Evolutionary conservation across 2,888 invertebrate genomes (phyloP).

Genomic region (Lydus trimaculatus): DNA sequence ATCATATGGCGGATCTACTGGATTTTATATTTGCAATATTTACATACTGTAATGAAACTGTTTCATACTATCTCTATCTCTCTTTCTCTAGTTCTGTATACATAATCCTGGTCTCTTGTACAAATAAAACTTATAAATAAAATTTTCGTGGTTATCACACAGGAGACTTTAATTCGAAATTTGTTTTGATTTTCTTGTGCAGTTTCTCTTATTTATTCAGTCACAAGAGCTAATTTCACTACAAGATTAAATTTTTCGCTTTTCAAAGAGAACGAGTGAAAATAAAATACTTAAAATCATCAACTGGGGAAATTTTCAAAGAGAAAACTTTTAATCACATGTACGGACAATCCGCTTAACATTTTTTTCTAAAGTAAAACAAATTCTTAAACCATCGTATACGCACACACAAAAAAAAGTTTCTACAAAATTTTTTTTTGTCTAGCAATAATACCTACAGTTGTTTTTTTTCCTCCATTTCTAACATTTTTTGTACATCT

Average conservation of each 20-base stretch:
- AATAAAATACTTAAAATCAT: too few species aligned
- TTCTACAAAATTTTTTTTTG: too few species aligned
- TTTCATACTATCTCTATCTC: constrained; percentile 20
- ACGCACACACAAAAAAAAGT: too few species aligned
- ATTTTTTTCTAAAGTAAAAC: constrained; percentile 16
- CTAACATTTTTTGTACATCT: constrained; percentile 27
- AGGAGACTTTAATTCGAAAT: not conserved
- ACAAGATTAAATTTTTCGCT: too few species aligned
- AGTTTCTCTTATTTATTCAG: not conserved
- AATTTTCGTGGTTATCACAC: not conserved
- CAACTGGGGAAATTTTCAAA: constrained; percentile 21
- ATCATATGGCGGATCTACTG: not conserved
- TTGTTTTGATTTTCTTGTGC: not conserved
- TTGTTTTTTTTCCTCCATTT: too few species aligned
- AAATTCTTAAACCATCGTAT: not conserved
- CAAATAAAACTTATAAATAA: not conserved
- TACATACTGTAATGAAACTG: constrained; percentile 44
- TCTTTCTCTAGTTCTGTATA: not conserved
- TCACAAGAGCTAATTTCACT: not conserved
- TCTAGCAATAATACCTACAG: too few species aligned
- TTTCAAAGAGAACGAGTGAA: not conserved
- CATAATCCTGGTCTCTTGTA: not conserved
- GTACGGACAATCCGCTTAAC: not conserved
- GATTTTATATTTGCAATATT: constrained; percentile 30
- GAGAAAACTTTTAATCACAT: constrained; percentile 16